Evolutionary conservation across 2,113 vertebrate species (phyloP).

Genomic region (Erythrolamprus reginae): DNA sequence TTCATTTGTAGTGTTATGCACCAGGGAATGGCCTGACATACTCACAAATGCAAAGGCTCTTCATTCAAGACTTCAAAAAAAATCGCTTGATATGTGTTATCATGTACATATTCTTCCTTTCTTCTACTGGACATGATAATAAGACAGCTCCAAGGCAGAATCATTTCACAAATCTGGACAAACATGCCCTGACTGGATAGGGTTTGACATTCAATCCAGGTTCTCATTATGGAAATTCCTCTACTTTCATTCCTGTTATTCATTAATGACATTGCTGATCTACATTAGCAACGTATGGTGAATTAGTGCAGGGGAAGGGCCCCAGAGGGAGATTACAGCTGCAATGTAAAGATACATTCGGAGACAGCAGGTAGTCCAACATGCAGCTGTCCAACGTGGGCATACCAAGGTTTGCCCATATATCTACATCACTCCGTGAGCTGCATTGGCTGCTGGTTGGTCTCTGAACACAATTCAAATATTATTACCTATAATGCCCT

Average conservation of each 20-base stretch:
- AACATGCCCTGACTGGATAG: background rate
- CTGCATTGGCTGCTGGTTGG: too few relatives aligned
- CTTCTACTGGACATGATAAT: constrained; percentile 2
- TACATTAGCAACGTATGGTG: too few relatives aligned
- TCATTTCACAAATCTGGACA: background rate
- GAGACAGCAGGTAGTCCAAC: too few relatives aligned
- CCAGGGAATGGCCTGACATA: background rate
- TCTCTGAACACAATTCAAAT: too few relatives aligned
- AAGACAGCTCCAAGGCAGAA: background rate
- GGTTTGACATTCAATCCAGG: background rate
- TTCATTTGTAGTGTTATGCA: background rate
- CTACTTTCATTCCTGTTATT: background rate
- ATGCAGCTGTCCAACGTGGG: too few relatives aligned
- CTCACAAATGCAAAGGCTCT: background rate
- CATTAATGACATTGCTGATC: background rate
- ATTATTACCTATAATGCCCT: too few relatives aligned
- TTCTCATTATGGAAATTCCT: background rate
- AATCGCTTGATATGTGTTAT: background rate
- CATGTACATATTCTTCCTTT: background rate
- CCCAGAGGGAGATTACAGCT: too few relatives aligned
- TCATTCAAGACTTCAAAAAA: background rate
- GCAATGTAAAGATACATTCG: too few relatives aligned
- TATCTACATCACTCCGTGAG: too few relatives aligned
- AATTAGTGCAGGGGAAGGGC: too few relatives aligned
- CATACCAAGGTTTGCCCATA: too few relatives aligned